Percentiles rank a stretch among this genome's conserved stretches.
Evolutionary conservation across 2,113 vertebrate species (phyloP).

Genomic region (Galeopterus variegatus): DNA sequence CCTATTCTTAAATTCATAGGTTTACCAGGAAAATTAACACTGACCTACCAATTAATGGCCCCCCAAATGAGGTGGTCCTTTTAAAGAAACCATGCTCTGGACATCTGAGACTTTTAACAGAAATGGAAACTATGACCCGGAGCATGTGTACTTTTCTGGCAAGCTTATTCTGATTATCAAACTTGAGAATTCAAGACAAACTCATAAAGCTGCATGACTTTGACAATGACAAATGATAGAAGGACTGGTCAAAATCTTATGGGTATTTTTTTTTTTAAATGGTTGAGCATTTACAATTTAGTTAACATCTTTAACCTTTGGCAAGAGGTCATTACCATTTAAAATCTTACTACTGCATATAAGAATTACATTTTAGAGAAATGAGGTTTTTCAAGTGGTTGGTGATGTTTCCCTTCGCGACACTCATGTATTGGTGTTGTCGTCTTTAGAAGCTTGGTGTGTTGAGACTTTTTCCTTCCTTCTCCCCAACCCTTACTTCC

Average conservation of each 20-base stretch:
- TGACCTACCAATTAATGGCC: not conserved
- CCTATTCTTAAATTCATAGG: constrained; percentile 49
- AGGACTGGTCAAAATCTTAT: constrained; percentile 39
- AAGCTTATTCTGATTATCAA: not conserved
- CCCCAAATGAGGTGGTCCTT: not conserved
- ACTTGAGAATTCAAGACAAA: constrained; percentile 39
- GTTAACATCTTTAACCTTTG: constrained; percentile 55
- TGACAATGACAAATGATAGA: constrained; percentile 7
- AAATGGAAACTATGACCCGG: not conserved
- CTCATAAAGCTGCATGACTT: constrained; percentile 8
- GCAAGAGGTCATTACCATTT: not conserved
- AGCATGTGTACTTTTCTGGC: not conserved
- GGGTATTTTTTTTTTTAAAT: not conserved
- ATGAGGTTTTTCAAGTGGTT: not conserved
- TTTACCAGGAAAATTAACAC: constrained; percentile 22
- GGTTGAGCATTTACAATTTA: constrained; percentile 50
- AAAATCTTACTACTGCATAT: not conserved
- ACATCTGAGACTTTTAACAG: constrained; percentile 3
- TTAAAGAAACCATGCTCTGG: constrained; percentile 23
- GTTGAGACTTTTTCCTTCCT: too few relatives aligned
- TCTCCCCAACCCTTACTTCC: not conserved
- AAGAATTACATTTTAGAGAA: not conserved
- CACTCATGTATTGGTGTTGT: not conserved
- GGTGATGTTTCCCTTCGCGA: not conserved
- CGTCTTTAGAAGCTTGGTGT: not conserved